Evolutionary conservation across 2,797 vertebrate species (phyloP).

Genomic region (Pitangus sulphuratus): DNA sequence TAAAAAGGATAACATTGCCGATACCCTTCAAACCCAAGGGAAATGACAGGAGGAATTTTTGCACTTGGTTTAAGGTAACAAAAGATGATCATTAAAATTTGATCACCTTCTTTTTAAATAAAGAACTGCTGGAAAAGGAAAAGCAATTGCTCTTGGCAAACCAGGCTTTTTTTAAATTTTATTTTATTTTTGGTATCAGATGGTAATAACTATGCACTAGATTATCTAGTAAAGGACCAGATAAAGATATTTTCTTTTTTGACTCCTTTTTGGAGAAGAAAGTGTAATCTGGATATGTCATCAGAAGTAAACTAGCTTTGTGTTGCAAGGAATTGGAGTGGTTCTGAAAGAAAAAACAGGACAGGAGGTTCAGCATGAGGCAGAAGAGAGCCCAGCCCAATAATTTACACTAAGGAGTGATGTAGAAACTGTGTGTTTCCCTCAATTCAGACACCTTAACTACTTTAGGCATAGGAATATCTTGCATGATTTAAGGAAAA

Average conservation of each 20-base stretch:
- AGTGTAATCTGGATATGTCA: background rate
- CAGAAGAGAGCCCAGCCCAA: background rate
- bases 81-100: conserved; percentile 28
- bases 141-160: background rate
- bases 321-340: background rate
- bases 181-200: background rate
- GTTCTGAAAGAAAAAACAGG: background rate
- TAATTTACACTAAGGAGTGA: background rate
- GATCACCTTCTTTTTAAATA: background rate
- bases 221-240: background rate
- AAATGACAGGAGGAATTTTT: background rate
- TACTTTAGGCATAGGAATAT: background rate
- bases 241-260: background rate
- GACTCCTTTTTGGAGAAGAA: background rate
- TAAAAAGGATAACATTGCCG: background rate
- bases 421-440: background rate
- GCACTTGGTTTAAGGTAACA: conserved; percentile 29
- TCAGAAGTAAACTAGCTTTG: background rate
- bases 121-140: background rate
- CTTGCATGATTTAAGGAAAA: background rate
- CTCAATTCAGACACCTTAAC: background rate
- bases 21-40: background rate
- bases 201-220: background rate
- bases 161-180: background rate
- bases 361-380: background rate